These are phyloP conservation scores for Eulithis testata DNA, from an alignment of 2,888 invertebrate species.

Conservation along the genomic window DNA sequence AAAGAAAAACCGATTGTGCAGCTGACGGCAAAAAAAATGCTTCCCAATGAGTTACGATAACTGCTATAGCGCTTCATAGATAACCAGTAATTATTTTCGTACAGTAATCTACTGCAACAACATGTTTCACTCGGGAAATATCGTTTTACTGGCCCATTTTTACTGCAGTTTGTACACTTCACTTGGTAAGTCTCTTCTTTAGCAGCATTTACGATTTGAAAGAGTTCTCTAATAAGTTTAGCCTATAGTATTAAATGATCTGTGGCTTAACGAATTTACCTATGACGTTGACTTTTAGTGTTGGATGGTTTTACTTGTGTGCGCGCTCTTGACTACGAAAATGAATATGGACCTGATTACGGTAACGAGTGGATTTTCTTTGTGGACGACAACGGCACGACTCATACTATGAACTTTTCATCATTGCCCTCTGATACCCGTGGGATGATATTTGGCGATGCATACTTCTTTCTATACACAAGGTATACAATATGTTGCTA, in stretches of 20 bases:
- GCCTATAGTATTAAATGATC: too few relatives aligned
- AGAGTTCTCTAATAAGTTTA: too few relatives aligned
- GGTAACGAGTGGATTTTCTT: constrained; percentile 78
- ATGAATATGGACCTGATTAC: constrained; percentile 60
- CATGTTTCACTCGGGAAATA: constrained; percentile 33
- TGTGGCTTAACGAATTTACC: too few relatives aligned
- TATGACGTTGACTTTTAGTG: too few relatives aligned
- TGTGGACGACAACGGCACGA: constrained; percentile 71
- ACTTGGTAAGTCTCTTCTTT: constrained; percentile 17
- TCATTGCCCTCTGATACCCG: constrained; percentile 56
- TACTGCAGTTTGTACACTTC: constrained; percentile 18
- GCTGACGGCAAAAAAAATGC: constrained; percentile 26
- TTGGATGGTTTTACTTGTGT: constrained; percentile 29
- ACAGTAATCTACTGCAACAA: constrained; percentile 24
- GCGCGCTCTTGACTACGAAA: constrained; percentile 48
- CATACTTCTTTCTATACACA: constrained; percentile 77
- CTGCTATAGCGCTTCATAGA: constrained; percentile 22
- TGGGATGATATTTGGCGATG: constrained; percentile 62
- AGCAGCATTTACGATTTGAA: too few relatives aligned
- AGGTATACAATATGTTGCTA: constrained; percentile 56
- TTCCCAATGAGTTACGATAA: constrained; percentile 27
- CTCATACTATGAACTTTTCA: constrained; percentile 69
- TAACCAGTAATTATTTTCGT: constrained; percentile 23
- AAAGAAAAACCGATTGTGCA: constrained; percentile 7
- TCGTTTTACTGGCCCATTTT: constrained; percentile 24